Evolutionary conservation across 2,888 invertebrate species (phyloP).

Genomic region (Axea sp.): DNA sequence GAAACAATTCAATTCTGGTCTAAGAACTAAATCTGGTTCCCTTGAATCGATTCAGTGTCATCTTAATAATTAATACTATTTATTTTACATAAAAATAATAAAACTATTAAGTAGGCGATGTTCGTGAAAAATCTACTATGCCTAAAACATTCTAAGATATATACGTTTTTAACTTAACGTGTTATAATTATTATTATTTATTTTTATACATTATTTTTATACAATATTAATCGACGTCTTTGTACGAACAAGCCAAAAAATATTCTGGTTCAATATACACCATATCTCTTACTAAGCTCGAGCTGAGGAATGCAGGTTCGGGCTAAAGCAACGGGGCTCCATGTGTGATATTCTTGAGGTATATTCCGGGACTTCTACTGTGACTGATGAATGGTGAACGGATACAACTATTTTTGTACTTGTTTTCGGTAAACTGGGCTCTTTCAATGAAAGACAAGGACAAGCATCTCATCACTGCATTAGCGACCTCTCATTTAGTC

Average conservation of each 20-base stretch:
- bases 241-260: constrained; percentile 11
- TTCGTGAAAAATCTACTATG: constrained; percentile 25
- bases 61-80: constrained; percentile 49
- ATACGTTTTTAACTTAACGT: too few species aligned
- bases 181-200: too few species aligned
- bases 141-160: constrained; percentile 41
- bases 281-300: constrained; percentile 51
- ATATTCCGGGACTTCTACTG: constrained; percentile 65
- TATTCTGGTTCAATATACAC: constrained; percentile 35
- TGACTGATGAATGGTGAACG: constrained; percentile 65
- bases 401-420: constrained; percentile 50
- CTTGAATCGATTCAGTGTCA: too few species aligned
- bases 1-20: too few species aligned
- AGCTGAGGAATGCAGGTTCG: constrained; percentile 57
- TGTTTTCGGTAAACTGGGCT: constrained; percentile 48
- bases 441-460: constrained; percentile 26
- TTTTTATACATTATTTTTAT: too few species aligned
- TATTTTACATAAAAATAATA: constrained; percentile 40
- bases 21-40: too few species aligned
- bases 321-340: constrained; percentile 52
- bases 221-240: too few species aligned
- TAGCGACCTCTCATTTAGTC: constrained; percentile 1
- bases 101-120: constrained; percentile 23
- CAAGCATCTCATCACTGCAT: constrained; percentile 31
- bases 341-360: constrained; percentile 64